phyloP scores from a whole-genome alignment of 2,888 invertebrate species.

The Lutraria lutraria region DNA sequence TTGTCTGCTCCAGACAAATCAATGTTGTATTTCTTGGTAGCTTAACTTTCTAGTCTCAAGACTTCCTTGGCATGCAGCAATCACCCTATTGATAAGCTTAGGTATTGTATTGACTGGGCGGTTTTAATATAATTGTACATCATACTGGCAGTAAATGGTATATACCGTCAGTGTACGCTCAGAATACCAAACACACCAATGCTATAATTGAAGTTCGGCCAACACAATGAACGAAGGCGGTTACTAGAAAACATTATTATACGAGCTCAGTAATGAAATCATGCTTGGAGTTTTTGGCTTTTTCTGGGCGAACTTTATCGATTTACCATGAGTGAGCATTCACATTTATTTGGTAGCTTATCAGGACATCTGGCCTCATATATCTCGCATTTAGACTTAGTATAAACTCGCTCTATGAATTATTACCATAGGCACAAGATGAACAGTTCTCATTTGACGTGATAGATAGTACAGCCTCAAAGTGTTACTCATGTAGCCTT shows the following conservation, averaged over 20 bases:
- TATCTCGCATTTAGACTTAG: background rate
- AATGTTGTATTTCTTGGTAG: background rate
- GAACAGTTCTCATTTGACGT: background rate
- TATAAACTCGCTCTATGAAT: background rate
- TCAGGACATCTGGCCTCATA: background rate
- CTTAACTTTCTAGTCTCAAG: background rate
- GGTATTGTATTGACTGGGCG: background rate
- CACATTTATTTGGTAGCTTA: slow-evolving; percentile 7
- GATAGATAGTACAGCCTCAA: too few relatives aligned
- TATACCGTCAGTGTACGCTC: background rate
- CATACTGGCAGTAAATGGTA: background rate
- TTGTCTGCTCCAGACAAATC: background rate
- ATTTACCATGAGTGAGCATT: background rate
- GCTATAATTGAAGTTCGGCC: background rate
- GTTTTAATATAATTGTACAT: background rate
- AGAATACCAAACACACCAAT: background rate
- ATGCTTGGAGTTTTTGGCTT: background rate
- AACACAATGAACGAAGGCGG: background rate
- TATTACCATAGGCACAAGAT: background rate
- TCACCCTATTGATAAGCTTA: background rate
- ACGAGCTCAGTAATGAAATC: background rate
- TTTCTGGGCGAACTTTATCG: background rate
- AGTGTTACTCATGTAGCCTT: too few relatives aligned
- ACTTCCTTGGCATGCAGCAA: background rate
- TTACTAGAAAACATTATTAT: background rate